Evolutionary conservation across 92 coral and sea anemone genomes (phyloP).

Genomic region (Scolanthus callimorphus): DNA sequence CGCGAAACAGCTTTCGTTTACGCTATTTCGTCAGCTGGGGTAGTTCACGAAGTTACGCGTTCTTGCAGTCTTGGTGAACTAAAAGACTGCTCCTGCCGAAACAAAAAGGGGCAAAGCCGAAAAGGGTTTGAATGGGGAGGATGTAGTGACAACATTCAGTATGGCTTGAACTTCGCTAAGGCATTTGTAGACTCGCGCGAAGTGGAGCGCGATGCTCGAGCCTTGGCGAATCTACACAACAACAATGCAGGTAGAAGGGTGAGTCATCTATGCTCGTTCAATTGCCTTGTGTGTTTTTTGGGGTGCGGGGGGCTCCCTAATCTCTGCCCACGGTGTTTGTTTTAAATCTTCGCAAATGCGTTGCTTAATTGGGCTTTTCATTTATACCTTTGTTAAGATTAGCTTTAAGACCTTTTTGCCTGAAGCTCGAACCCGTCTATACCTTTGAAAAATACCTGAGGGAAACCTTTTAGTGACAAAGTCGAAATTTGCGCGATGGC

Average conservation of each 20-base stretch:
- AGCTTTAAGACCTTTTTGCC: too few species aligned
- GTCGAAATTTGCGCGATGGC: too few species aligned
- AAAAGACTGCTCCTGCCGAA: constrained; percentile 79
- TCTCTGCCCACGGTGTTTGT: too few species aligned
- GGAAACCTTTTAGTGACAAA: too few species aligned
- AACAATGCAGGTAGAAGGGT: constrained; percentile 94
- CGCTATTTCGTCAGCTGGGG: constrained; percentile 95
- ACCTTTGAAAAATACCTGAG: too few species aligned
- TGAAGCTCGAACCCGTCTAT: too few species aligned
- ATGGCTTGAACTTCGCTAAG: constrained; percentile 86
- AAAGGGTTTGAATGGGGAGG: constrained; percentile 98
- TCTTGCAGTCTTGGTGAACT: constrained; percentile 96
- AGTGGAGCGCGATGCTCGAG: constrained; percentile 84
- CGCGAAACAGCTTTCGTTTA: constrained; percentile 94
- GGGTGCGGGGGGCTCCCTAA: too few species aligned
- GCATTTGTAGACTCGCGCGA: constrained; percentile 92
- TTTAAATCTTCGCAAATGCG: too few species aligned
- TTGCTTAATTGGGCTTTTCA: too few species aligned
- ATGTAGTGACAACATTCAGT: constrained; percentile 88
- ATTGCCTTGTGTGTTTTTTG: not conserved
- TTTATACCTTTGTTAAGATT: too few species aligned
- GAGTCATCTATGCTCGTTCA: constrained; percentile 16
- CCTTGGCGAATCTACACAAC: constrained; percentile 94
- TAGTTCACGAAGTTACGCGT: constrained; percentile 92
- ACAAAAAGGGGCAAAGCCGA: constrained; percentile 58